These are phyloP conservation scores for Peromyscus nudipes DNA, from an alignment of 2,797 vertebrate species.

Conservation along the genomic window DNA sequence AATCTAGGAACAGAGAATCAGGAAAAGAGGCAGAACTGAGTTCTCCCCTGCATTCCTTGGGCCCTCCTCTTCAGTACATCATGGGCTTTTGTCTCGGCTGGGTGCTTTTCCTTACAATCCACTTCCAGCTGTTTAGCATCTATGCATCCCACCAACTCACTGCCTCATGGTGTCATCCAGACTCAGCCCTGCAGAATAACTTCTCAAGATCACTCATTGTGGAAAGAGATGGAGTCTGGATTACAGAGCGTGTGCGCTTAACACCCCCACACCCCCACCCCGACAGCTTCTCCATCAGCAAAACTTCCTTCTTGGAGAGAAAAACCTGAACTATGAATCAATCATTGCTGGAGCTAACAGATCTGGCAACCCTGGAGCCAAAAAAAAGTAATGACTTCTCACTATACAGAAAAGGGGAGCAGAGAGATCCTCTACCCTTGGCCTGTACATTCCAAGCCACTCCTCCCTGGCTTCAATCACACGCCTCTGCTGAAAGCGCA, in stretches of 20 bases:
- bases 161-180: neutral
- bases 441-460: neutral
- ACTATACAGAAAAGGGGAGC: neutral
- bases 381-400: neutral
- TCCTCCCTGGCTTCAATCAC: conserved; percentile 11
- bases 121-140: neutral
- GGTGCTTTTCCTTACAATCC: neutral
- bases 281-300: neutral
- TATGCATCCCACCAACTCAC: neutral
- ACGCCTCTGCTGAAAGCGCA: conserved; percentile 7
- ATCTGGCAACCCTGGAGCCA: neutral
- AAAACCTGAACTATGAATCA: neutral
- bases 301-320: neutral
- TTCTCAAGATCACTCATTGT: neutral
- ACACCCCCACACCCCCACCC: neutral
- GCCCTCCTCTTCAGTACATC: rapidly evolving
- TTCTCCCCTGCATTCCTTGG: neutral
- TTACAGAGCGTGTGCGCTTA: neutral
- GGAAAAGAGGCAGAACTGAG: neutral
- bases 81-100: neutral
- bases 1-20: neutral
- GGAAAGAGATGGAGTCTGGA: neutral
- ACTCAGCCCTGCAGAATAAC: neutral
- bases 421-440: neutral
- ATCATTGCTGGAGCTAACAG: neutral